phyloP scores from a whole-genome alignment of 1,140 invertebrate species.

The Drosophila obscura region DNA sequence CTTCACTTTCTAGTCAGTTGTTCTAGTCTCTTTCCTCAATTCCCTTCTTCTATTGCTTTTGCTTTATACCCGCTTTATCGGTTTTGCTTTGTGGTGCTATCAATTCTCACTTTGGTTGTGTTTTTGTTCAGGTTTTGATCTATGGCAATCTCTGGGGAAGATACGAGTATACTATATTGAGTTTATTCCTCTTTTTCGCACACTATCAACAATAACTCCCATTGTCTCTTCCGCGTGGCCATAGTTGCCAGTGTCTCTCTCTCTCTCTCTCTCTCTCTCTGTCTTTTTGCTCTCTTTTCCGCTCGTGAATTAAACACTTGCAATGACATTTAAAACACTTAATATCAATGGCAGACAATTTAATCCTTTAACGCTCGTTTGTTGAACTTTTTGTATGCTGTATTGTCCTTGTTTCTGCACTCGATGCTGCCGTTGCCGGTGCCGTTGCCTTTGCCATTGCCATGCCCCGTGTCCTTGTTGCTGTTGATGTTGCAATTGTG shows the following conservation, averaged over 20 bases:
- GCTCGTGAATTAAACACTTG: conserved; percentile 77
- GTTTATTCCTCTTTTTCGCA: conserved; percentile 41
- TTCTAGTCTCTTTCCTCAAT: conserved; percentile 4
- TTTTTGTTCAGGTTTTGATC: conserved; percentile 33
- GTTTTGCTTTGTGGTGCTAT: conserved; percentile 45
- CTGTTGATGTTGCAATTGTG: conserved; percentile 25
- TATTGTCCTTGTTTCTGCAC: conserved; percentile 39
- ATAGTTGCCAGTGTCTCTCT: not conserved
- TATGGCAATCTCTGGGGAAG: conserved; percentile 36
- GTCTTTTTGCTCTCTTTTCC: conserved; percentile 1
- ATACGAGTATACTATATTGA: conserved; percentile 37
- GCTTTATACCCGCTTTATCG: conserved; percentile 31
- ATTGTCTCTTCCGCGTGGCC: conserved; percentile 4
- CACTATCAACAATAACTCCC: conserved; percentile 48
- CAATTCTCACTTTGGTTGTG: conserved; percentile 60
- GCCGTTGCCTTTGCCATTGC: conserved; percentile 7
- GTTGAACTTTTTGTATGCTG: conserved; percentile 65
- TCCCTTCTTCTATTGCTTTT: conserved; percentile 10
- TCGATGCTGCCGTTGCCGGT: conserved; percentile 16
- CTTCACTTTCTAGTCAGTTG: conserved; percentile 16
- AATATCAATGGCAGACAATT: conserved; percentile 79
- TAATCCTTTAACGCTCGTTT: conserved; percentile 80
- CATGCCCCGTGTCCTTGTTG: conserved; percentile 14
- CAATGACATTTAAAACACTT: conserved; percentile 81
- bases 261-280: conserved; percentile 1